A percentile compares a stretch with the other conserved stretches of the same genome.
These are phyloP conservation scores for Cheilosia soror DNA, from an alignment of 2,888 invertebrate genomes.

Conservation along the genomic window DNA sequence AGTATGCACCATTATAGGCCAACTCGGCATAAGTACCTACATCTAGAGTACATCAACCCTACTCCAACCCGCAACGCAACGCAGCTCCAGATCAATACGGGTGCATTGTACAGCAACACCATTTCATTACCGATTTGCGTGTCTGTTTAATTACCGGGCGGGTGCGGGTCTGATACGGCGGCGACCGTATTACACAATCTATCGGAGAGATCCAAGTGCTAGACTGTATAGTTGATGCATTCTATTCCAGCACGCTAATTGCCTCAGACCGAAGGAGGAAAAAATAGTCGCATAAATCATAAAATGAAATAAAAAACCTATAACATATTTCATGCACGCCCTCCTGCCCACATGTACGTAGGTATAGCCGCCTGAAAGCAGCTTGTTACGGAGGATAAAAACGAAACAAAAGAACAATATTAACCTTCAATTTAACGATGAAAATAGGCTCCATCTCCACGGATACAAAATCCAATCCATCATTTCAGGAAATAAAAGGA, in stretches of 20 bases:
- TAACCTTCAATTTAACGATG: constrained; percentile 56
- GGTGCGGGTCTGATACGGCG: constrained; percentile 7
- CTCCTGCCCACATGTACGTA: neutral
- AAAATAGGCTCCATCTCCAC: constrained; percentile 33
- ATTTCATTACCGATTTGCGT: constrained; percentile 61
- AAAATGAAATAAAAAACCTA: constrained; percentile 17
- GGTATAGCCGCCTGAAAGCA: neutral
- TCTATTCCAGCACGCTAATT: constrained; percentile 49
- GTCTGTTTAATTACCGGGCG: constrained; percentile 49
- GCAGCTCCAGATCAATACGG: neutral
- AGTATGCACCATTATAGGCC: neutral
- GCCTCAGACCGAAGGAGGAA: constrained; percentile 25
- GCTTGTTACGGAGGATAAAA: neutral
- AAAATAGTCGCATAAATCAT: constrained; percentile 41
- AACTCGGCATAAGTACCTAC: too few species aligned
- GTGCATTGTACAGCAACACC: constrained; percentile 6
- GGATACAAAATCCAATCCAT: constrained; percentile 44
- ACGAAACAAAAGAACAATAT: constrained; percentile 29
- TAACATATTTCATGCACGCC: constrained; percentile 2
- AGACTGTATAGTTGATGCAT: constrained; percentile 53
- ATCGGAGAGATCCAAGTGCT: constrained; percentile 43
- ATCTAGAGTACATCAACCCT: too few species aligned
- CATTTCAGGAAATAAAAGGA: constrained; percentile 49
- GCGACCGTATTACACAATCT: constrained; percentile 38
- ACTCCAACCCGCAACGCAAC: neutral